Evolutionary conservation across 2,797 vertebrate species (phyloP).

Genomic region (Acanthopagrus latus): DNA sequence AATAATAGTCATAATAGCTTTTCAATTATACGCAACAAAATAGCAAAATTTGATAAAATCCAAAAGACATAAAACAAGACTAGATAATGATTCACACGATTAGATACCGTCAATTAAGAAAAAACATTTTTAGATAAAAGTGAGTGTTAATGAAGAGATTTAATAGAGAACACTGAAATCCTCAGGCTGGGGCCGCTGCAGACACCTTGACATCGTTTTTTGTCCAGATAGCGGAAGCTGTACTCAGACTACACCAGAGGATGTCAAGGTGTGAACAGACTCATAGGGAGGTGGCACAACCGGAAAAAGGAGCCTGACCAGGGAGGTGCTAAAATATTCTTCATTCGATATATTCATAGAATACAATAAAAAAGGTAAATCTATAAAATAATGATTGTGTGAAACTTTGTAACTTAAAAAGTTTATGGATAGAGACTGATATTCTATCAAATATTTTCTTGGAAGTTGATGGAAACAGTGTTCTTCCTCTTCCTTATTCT

Average conservation of each 20-base stretch:
- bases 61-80: not conserved
- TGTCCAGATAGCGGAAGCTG: too few relatives aligned
- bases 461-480: not conserved
- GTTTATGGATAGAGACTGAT: not conserved
- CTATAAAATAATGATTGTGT: not conserved
- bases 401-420: not conserved
- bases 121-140: too few relatives aligned
- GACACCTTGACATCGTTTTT: too few relatives aligned
- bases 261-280: not conserved
- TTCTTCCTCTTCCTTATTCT: not conserved
- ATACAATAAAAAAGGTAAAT: not conserved
- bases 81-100: too few relatives aligned
- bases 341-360: not conserved
- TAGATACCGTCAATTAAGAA: too few relatives aligned
- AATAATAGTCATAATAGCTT: too few relatives aligned
- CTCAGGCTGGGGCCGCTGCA: too few relatives aligned
- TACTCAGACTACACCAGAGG: too few relatives aligned
- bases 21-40: not conserved
- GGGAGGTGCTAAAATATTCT: not conserved
- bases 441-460: not conserved
- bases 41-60: not conserved
- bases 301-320: not conserved
- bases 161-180: too few relatives aligned
- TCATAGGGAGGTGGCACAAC: not conserved
- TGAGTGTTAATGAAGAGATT: too few relatives aligned